phyloP scores from a whole-genome alignment of 2,113 vertebrate species.

The Aythya baeri region DNA sequence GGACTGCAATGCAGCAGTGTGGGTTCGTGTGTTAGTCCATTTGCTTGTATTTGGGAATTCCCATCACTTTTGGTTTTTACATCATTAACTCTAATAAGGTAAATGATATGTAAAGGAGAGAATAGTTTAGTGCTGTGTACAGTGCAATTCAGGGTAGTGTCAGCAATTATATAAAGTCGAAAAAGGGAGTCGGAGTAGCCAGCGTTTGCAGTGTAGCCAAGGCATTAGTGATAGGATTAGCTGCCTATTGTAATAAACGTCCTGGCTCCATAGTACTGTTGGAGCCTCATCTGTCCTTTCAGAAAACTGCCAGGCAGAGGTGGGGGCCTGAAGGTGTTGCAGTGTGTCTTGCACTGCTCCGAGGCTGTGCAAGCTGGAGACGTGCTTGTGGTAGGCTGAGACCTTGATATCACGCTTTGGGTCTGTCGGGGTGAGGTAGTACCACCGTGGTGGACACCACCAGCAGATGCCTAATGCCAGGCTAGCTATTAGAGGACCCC shows the following conservation, averaged over 20 bases:
- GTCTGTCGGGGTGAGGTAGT: background rate
- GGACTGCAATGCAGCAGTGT: accelerated
- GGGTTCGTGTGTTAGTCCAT: background rate
- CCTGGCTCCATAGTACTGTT: background rate
- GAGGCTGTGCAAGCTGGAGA: background rate
- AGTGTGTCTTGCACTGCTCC: background rate
- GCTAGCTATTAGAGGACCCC: background rate
- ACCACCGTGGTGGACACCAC: background rate
- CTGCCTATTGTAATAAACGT: background rate
- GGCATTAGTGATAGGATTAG: background rate
- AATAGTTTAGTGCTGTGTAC: background rate
- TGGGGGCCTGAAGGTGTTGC: background rate
- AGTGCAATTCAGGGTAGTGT: background rate
- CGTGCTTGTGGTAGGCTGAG: background rate
- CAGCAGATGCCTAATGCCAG: background rate
- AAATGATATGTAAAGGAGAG: background rate
- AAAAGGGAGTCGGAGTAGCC: background rate
- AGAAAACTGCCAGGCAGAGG: background rate
- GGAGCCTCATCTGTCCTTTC: background rate
- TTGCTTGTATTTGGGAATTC: background rate
- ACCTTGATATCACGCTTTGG: background rate
- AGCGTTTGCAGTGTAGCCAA: background rate
- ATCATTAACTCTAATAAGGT: background rate
- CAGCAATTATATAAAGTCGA: background rate
- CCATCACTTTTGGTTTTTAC: background rate